Percentiles rank a stretch among this genome's conserved stretches.
Evolutionary conservation across 1,140 invertebrate genomes (phyloP).

Genomic region (Drosophila tani): DNA sequence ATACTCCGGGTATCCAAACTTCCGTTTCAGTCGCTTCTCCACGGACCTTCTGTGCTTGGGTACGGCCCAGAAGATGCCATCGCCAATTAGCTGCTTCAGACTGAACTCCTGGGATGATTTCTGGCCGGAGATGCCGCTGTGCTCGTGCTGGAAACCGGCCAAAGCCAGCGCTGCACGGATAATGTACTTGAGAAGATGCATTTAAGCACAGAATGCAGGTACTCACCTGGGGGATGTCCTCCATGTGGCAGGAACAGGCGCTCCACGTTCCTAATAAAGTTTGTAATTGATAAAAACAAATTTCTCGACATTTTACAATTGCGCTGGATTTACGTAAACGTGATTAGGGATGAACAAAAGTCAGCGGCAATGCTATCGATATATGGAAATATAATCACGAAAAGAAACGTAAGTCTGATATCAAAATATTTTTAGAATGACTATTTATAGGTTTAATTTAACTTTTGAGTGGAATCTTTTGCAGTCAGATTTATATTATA

Average conservation of each 20-base stretch:
- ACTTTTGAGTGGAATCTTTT: too few relatives aligned
- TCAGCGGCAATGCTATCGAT: slow-evolving; percentile 18
- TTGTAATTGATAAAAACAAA: slow-evolving; percentile 63
- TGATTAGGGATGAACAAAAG: slow-evolving; percentile 18
- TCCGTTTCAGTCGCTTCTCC: slow-evolving; percentile 90
- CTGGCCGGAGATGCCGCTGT: slow-evolving; percentile 5
- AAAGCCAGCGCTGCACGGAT: slow-evolving; percentile 38
- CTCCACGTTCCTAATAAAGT: slow-evolving; percentile 52
- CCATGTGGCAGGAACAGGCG: slow-evolving; percentile 44
- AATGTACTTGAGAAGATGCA: neutral
- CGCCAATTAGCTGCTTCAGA: slow-evolving; percentile 88
- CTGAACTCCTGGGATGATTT: slow-evolving; percentile 71
- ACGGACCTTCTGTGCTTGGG: slow-evolving; percentile 91
- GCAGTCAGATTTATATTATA: too few relatives aligned
- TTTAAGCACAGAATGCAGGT: neutral
- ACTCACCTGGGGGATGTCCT: slow-evolving; percentile 44
- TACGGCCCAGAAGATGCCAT: slow-evolving; percentile 93
- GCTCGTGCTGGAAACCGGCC: slow-evolving; percentile 48
- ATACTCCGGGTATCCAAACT: slow-evolving; percentile 89
- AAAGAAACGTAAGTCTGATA: neutral
- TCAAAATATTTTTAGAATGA: too few relatives aligned
- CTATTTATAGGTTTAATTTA: too few relatives aligned
- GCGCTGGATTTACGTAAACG: slow-evolving; percentile 54
- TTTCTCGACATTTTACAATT: slow-evolving; percentile 53
- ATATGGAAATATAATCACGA: neutral